Conservation (phyloP, 2,888 invertebrate genomes). For the Mythimna impura region DNA sequence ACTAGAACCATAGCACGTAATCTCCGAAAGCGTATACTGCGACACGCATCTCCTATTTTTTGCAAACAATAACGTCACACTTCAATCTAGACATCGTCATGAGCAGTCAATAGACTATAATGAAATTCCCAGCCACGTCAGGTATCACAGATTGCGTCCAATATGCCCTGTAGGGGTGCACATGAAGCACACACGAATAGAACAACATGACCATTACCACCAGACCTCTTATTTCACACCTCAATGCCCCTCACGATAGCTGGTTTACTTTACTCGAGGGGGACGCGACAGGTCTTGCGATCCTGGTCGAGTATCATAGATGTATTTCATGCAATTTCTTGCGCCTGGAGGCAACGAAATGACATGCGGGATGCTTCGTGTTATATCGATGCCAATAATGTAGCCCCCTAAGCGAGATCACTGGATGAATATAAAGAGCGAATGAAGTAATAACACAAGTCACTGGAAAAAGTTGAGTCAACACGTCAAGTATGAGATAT, state of each 20-base stretch:
- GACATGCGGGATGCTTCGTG: conserved; percentile 82
- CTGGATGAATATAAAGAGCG: conserved; percentile 72
- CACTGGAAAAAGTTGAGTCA: conserved; percentile 21
- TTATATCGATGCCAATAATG: conserved; percentile 83
- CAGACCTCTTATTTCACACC: conserved; percentile 65
- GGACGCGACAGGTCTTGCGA: conserved; percentile 62
- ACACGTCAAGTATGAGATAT: conserved; percentile 14
- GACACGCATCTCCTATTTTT: conserved; percentile 52
- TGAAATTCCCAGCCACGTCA: conserved; percentile 86
- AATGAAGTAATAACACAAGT: conserved; percentile 58
- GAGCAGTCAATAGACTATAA: conserved; percentile 84
- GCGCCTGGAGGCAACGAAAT: conserved; percentile 85
- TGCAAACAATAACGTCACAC: conserved; percentile 67
- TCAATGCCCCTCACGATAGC: conserved; percentile 39
- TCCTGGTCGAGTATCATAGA: conserved; percentile 75
- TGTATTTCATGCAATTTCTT: conserved; percentile 88
- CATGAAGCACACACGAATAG: conserved; percentile 74
- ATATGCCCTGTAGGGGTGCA: conserved; percentile 84
- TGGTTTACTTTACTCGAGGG: conserved; percentile 40
- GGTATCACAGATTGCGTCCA: conserved; percentile 87
- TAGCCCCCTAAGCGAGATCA: conserved; percentile 72
- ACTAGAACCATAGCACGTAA: conserved; percentile 20
- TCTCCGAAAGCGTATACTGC: conserved; percentile 23
- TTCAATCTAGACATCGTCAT: conserved; percentile 78
- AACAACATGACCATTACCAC: conserved; percentile 69